Evolutionary conservation across 1,140 invertebrate species (phyloP).

Genomic region (Drosophila watanabei): DNA sequence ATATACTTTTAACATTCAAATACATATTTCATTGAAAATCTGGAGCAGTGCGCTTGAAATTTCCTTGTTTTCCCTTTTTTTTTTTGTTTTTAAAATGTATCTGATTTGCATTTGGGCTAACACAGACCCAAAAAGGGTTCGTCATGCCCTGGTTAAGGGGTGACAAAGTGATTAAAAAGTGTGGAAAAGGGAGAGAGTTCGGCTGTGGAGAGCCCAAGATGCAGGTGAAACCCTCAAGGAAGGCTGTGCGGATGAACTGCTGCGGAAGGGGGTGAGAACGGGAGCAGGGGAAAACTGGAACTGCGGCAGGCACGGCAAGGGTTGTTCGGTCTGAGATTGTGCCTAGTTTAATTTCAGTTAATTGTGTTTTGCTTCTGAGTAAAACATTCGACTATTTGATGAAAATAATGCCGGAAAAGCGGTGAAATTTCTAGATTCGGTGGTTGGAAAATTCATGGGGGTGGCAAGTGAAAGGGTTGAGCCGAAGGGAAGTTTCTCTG

Average conservation of each 20-base stretch:
- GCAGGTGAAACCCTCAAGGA: conserved; percentile 63
- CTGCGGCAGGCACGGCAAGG: conserved; percentile 46
- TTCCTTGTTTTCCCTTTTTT: conserved; percentile 65
- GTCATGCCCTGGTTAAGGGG: conserved; percentile 51
- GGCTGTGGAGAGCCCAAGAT: conserved; percentile 48
- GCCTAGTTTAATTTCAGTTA: conserved; percentile 83
- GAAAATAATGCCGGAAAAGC: conserved; percentile 76
- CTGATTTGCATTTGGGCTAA: conserved; percentile 72
- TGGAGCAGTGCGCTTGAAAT: conserved; percentile 32
- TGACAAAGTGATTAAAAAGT: conserved; percentile 82
- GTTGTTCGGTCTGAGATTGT: conserved; percentile 62
- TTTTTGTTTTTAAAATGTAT: conserved; percentile 65
- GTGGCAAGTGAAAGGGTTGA: conserved; percentile 27
- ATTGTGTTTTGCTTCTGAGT: conserved; percentile 74
- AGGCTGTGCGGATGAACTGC: background rate
- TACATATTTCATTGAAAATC: background rate
- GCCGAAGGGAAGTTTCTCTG: conserved; percentile 39
- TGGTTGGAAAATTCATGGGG: conserved; percentile 49
- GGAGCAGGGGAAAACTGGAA: conserved; percentile 5
- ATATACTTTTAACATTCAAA: background rate
- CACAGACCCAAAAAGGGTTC: conserved; percentile 66
- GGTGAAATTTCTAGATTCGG: conserved; percentile 60
- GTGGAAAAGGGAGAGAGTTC: conserved; percentile 47
- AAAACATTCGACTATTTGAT: conserved; percentile 78
- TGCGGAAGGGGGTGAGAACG: background rate